Percentiles rank a stretch among this genome's conserved stretches.
Conservation (phyloP, 2,797 vertebrate genomes). For the Tragelaphus eurycerus region DNA sequence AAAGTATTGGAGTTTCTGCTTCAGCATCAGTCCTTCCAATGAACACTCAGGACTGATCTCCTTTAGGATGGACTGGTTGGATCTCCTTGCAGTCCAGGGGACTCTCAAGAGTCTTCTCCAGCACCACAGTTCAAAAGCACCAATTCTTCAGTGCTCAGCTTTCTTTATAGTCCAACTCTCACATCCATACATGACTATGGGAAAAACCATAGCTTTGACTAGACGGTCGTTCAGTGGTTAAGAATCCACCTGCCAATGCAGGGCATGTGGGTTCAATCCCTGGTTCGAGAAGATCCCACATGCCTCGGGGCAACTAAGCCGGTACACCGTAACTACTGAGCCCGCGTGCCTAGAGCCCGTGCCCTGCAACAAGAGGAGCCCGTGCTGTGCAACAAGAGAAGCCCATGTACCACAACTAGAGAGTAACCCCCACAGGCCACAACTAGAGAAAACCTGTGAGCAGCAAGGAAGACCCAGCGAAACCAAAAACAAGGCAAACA, state of each 20-base stretch:
- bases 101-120: background rate
- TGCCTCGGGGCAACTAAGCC: background rate
- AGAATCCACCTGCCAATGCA: background rate
- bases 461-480: background rate
- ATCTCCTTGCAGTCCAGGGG: background rate
- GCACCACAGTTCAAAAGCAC: background rate
- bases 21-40: background rate
- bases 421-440: too few relatives aligned
- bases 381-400: too few relatives aligned
- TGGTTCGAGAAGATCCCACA: background rate
- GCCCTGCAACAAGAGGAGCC: too few relatives aligned
- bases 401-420: accelerated
- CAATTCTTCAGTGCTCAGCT: background rate
- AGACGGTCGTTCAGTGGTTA: background rate
- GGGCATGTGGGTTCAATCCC: background rate
- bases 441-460: background rate
- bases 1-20: background rate
- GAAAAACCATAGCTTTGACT: background rate
- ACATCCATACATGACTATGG: background rate
- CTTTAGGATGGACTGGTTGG: background rate
- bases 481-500: accelerated
- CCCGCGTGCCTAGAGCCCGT: background rate
- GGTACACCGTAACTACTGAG: accelerated
- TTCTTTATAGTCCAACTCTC: background rate
- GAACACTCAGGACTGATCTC: background rate